Conservation (phyloP, 2,888 invertebrate genomes). For the Oxytorus armatus region DNA sequence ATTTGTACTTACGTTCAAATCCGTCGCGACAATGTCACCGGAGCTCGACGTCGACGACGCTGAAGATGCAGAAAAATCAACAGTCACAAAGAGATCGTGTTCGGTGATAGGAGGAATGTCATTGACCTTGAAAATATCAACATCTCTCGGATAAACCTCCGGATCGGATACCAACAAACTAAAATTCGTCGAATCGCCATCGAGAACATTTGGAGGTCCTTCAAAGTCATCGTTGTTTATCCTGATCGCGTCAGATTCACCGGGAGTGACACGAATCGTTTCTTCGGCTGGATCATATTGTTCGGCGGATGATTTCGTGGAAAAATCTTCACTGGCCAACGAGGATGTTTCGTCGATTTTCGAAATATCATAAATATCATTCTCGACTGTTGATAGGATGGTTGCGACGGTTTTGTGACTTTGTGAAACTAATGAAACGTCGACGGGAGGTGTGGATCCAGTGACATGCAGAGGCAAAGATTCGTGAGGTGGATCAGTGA, state of each 20-base stretch:
- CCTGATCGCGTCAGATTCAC: not conserved
- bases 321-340: not conserved
- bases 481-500: constrained; percentile 8
- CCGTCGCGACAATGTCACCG: not conserved
- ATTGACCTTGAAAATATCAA: not conserved
- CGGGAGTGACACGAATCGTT: not conserved
- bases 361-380: not conserved
- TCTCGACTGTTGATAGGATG: not conserved
- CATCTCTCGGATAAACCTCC: constrained; percentile 44
- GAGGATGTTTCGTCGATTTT: not conserved
- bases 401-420: constrained; percentile 1
- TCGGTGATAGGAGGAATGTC: not conserved
- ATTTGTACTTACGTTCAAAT: constrained; percentile 12
- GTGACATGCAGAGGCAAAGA: constrained; percentile 3
- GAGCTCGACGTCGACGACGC: constrained; percentile 4
- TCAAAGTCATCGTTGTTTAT: constrained; percentile 5
- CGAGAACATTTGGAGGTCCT: not conserved
- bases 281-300: not conserved
- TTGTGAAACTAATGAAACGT: constrained; percentile 3
- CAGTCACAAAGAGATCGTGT: not conserved
- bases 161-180: not conserved
- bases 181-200: not conserved
- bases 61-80: not conserved
- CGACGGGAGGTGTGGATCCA: not conserved
- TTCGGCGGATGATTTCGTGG: not conserved